Evolutionary conservation across 2,888 invertebrate species (phyloP), one percentile per base, ranked within the genome.

Genomic region (Sthenelais limicola): DNA sequence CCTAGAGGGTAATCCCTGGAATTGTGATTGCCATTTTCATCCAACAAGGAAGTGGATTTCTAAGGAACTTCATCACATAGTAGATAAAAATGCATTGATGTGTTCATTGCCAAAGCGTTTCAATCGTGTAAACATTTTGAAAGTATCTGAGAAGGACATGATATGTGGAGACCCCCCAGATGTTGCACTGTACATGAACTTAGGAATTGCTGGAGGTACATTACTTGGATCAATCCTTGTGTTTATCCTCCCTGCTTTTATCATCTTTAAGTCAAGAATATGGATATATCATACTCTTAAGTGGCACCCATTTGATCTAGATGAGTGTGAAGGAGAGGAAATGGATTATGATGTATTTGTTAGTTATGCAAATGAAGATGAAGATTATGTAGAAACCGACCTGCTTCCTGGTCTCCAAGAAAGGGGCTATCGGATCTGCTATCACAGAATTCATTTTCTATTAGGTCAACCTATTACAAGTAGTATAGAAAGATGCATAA

Each of bases 301-400:
- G 0, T 54, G 75, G 35, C 76, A 76, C 48, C 76, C 74, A 43
- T 62, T 76, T 54, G 72, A 76, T 30, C 26, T 69, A 21, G 74
- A 76, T 58, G 76, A 76, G 26, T 72, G 74, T 30, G 71, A 28
- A 9, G 72, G 47, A 1, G 75, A 72, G 28, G 54, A 72, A 9
- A 80, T 76, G 73, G 71, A 73, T 3, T 78, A 74, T 67, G 80
- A 82, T 72, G 77, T 75, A 7, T 81, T 81, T 71, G 38, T 82
- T 9, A 79, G 79, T 4, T 81, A 79, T 43, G 77, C 76, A 7
- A 38, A 35, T 62, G 38, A 62, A 24, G 62, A 62, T 62, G 62
- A 62, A 24, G 62, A 62, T 18, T 21, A 79, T 62, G 38, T 35
- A 1, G 62, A 26, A 2, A 26, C 21, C 18, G 35, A n/a, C 12